A percentile compares a stretch with the other conserved stretches of the same genome.
These are phyloP conservation scores for Typhlomys cinereus DNA, from an alignment of 2,113 vertebrate genomes.

Conservation along the genomic window DNA sequence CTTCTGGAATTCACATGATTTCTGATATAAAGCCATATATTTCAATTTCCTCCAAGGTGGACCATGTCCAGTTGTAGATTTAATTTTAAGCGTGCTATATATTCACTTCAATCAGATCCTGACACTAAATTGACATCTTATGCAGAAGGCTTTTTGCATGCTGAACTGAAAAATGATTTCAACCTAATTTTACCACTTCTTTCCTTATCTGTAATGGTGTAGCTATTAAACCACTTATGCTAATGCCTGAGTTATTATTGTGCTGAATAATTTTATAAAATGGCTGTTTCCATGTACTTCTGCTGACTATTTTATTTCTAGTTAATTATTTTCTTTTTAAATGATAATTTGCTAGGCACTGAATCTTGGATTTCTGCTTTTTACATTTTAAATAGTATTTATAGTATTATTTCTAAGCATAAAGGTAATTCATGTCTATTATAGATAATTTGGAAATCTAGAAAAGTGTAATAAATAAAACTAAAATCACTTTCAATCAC, in stretches of 20 bases:
- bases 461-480: conserved; percentile 58
- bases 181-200: conserved; percentile 8
- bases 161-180: conserved; percentile 43
- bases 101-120: not conserved
- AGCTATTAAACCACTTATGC: conserved; percentile 25
- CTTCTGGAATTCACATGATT: conserved; percentile 26
- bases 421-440: conserved; percentile 37
- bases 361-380: conserved; percentile 7
- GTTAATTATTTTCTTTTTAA: conserved; percentile 58
- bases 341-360: conserved; percentile 39
- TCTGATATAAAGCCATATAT: not conserved
- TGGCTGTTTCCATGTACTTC: conserved; percentile 9
- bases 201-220: not conserved
- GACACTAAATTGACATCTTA: not conserved
- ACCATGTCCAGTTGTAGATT: not conserved
- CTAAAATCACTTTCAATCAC: conserved; percentile 46
- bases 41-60: conserved; percentile 20
- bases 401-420: conserved; percentile 36
- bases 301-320: conserved; percentile 49
- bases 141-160: conserved; percentile 45
- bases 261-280: conserved; percentile 12
- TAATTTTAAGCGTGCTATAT: conserved; percentile 37
- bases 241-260: not conserved
- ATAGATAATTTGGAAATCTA: conserved; percentile 46
- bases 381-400: conserved; percentile 45